Conservation (phyloP, 2,113 vertebrate species). For the Hydropotes inermis region DNA sequence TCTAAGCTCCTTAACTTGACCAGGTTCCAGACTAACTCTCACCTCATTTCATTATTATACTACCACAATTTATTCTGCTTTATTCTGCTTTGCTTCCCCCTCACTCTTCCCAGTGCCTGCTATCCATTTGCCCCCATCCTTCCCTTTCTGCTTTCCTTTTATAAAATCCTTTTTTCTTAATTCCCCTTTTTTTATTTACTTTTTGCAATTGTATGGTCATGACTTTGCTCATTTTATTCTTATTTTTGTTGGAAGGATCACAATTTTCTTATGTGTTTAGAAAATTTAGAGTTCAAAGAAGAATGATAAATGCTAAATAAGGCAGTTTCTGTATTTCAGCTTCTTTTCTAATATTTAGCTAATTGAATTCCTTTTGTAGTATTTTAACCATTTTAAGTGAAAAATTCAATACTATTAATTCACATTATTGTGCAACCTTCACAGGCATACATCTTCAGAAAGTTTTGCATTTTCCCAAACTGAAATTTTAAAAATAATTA, state of each 20-base stretch:
- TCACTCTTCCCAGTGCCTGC: background rate
- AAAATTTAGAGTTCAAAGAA: background rate
- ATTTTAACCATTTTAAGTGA: background rate
- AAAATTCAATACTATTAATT: background rate
- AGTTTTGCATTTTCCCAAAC: background rate
- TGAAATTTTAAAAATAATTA: background rate
- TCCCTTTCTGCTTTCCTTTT: background rate
- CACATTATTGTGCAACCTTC: background rate
- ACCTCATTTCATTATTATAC: background rate
- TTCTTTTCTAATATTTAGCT: background rate
- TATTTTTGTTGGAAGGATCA: background rate
- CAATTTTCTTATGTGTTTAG: background rate
- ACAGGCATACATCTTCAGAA: background rate
- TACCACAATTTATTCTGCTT: background rate
- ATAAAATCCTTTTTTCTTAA: fast-evolving
- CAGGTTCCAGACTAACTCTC: background rate
- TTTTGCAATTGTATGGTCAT: background rate
- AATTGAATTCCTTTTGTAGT: background rate
- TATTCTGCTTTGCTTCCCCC: background rate
- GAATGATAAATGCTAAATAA: background rate
- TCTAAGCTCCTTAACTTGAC: background rate
- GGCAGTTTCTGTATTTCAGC: background rate
- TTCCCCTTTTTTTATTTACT: background rate
- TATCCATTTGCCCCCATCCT: fast-evolving
- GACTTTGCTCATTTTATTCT: background rate